phyloP scores from a whole-genome alignment of 2,888 invertebrate species.

The Panopea generosa region DNA sequence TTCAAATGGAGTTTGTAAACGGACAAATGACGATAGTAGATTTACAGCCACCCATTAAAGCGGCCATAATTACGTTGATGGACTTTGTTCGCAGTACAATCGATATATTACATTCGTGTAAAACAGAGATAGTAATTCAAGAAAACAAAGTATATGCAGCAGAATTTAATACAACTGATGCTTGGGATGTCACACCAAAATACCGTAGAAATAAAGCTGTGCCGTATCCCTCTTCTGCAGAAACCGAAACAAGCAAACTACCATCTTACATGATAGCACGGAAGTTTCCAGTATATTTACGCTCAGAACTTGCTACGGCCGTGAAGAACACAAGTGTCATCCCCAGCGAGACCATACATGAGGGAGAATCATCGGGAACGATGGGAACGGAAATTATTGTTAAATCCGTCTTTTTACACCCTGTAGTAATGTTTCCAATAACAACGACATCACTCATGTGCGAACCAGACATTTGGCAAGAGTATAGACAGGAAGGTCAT shows the following conservation, averaged over 20 bases:
- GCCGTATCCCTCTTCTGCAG: not conserved
- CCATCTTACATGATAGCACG: not conserved
- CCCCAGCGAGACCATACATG: not conserved
- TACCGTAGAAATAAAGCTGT: not conserved
- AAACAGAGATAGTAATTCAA: no score
- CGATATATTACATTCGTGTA: not conserved
- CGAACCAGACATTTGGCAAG: not conserved
- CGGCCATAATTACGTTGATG: not conserved
- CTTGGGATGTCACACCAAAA: not conserved
- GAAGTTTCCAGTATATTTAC: not conserved
- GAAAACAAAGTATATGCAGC: no score
- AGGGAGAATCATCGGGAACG: not conserved
- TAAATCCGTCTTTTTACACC: not conserved
- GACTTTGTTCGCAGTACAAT: not conserved
- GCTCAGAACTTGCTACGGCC: not conserved
- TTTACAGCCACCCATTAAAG: conserved; percentile 7
- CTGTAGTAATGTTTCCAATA: not conserved
- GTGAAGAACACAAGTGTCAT: not conserved
- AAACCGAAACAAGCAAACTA: not conserved
- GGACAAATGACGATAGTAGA: conserved; percentile 32
- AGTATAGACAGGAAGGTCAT: not conserved
- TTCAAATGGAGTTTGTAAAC: conserved; percentile 23
- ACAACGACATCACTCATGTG: not conserved
- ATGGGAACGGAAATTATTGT: not conserved
- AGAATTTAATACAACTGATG: no score